Percentiles rank a stretch among this genome's conserved stretches.
Conservation (phyloP, 2,888 invertebrate species). For the Agrochola macilenta region DNA sequence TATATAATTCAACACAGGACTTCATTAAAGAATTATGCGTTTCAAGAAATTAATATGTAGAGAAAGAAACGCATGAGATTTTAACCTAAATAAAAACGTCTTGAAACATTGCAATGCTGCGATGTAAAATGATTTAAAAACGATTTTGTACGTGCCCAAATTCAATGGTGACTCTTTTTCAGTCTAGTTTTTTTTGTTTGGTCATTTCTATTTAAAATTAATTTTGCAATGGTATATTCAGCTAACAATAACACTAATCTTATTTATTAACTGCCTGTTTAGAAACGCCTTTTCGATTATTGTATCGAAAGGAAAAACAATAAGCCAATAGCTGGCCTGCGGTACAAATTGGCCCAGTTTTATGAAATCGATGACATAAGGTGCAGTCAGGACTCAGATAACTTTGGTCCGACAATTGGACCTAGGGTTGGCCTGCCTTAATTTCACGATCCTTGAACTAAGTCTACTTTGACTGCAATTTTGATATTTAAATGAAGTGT, state of each 20-base stretch:
- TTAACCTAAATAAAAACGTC: too few relatives aligned
- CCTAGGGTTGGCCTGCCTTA: conserved; percentile 51
- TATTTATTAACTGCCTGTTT: conserved; percentile 48
- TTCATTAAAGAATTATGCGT: not conserved
- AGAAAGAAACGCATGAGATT: too few relatives aligned
- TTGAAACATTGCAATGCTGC: not conserved
- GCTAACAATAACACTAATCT: conserved; percentile 10
- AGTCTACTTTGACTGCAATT: not conserved
- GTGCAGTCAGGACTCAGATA: conserved; percentile 71
- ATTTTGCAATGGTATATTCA: conserved; percentile 12
- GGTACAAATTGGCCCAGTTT: conserved; percentile 70
- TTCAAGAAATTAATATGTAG: too few relatives aligned
- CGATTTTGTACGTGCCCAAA: conserved; percentile 35
- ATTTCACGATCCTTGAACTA: not conserved
- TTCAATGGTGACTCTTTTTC: conserved; percentile 11
- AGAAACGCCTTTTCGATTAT: conserved; percentile 51
- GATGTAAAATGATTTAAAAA: conserved; percentile 5
- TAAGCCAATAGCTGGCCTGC: conserved; percentile 55
- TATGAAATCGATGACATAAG: conserved; percentile 78
- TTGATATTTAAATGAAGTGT: not conserved
- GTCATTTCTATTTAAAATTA: too few relatives aligned
- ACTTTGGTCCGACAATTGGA: conserved; percentile 48
- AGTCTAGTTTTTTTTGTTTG: too few relatives aligned
- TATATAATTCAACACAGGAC: not conserved
- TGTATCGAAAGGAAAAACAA: conserved; percentile 65